Conservation (phyloP, 2,888 invertebrate species). For the Phragmatobia fuliginosa region DNA sequence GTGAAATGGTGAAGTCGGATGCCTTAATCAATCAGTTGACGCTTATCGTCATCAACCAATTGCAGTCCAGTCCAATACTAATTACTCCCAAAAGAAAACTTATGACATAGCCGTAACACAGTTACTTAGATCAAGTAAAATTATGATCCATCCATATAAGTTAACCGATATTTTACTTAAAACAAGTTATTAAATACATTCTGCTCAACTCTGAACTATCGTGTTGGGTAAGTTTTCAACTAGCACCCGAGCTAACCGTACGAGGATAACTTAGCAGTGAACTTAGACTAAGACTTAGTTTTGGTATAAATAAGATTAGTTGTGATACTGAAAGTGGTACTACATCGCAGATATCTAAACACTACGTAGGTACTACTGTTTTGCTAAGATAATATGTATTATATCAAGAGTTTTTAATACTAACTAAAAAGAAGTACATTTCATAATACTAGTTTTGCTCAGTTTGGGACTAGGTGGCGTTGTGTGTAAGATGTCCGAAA, state of each 20-base stretch:
- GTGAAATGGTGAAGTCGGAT: no score
- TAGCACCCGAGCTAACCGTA: slow-evolving; percentile 13
- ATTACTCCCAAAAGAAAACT: neutral
- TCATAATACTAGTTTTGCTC: no score
- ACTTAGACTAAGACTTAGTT: slow-evolving; percentile 6
- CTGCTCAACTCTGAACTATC: neutral
- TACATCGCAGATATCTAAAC: neutral
- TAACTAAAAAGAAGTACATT: no score
- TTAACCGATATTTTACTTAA: neutral
- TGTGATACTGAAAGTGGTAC: neutral
- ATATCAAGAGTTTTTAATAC: no score
- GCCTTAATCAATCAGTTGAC: no score
- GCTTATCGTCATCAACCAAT: no score
- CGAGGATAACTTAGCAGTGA: slow-evolving; percentile 1
- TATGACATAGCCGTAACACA: no score
- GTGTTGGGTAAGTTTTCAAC: slow-evolving; percentile 3
- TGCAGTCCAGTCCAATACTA: no score
- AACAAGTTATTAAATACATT: neutral
- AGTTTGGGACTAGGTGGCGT: no score
- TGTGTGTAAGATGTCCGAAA: no score
- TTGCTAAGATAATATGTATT: neutral
- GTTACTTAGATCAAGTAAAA: neutral
- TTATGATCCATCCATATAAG: neutral
- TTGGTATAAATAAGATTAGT: slow-evolving; percentile 11
- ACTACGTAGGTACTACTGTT: neutral